Evolutionary conservation across 2,113 vertebrate genomes (phyloP).

Genomic region (Callithrix jacchus): DNA sequence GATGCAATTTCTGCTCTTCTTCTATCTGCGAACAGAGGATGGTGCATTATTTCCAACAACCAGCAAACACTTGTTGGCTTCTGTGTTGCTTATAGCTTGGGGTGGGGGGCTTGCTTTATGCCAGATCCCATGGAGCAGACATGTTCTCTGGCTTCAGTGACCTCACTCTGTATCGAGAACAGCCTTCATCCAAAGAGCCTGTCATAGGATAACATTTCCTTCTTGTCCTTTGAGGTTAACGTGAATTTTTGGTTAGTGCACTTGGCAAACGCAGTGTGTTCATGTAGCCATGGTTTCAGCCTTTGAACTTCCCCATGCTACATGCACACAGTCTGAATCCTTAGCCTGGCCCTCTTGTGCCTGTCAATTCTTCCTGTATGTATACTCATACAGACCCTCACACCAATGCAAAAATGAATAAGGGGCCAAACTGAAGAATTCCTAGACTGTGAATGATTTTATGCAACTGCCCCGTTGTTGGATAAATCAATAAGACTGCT

Average conservation of each 20-base stretch:
- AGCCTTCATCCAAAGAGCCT: neutral
- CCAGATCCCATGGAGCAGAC: neutral
- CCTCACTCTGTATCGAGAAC: neutral
- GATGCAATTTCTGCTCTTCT: neutral
- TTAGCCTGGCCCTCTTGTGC: no score
- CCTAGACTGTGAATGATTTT: neutral
- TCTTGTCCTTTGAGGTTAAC: neutral
- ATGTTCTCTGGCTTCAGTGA: neutral
- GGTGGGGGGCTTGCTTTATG: fast-evolving
- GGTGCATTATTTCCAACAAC: neutral
- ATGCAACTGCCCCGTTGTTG: neutral
- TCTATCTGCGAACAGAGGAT: neutral
- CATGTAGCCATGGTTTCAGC: neutral
- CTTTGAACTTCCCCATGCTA: neutral
- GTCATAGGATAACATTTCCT: neutral
- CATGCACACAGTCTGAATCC: neutral
- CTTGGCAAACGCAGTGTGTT: neutral
- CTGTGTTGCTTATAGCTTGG: fast-evolving
- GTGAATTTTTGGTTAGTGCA: neutral
- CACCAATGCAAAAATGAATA: neutral
- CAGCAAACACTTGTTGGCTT: neutral
- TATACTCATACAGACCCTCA: neutral
- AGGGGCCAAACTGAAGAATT: neutral
- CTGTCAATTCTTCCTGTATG: fast-evolving
- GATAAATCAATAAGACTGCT: neutral